phyloP scores from a whole-genome alignment of 2,797 vertebrate species.

The Sebastes trivittatus region DNA sequence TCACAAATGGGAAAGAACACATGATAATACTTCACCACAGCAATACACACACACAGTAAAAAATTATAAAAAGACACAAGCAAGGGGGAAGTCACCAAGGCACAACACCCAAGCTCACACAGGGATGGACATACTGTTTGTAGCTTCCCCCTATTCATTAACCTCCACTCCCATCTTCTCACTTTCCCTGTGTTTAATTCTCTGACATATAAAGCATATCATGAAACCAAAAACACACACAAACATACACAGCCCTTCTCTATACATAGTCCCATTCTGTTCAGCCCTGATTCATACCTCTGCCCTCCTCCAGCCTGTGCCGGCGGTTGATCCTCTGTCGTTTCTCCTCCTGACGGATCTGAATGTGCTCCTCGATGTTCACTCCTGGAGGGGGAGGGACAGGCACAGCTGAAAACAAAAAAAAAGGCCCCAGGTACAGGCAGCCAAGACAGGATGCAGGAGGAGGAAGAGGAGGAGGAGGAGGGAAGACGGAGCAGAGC shows the following conservation, averaged over 20 bases:
- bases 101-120: conserved; percentile 68
- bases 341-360: conserved; percentile 97
- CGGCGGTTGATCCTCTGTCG: conserved; percentile 94
- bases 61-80: conserved; percentile 65
- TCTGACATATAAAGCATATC: conserved; percentile 7
- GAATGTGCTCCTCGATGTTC: conserved; percentile 99
- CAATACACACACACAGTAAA: conserved; percentile 56
- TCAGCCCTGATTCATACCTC: conserved; percentile 85
- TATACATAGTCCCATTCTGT: background rate
- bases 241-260: background rate
- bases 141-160: conserved; percentile 3
- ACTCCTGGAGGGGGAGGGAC: conserved; percentile 95
- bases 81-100: conserved; percentile 69
- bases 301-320: conserved; percentile 94
- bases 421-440: conserved; percentile 68
- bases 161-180: conserved; percentile 7
- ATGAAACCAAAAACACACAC: background rate
- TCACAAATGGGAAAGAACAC: conserved; percentile 89
- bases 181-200: background rate
- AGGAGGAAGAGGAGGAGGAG: conserved; percentile 7
- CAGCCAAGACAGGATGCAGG: conserved; percentile 70
- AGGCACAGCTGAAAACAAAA: conserved; percentile 93
- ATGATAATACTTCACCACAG: conserved; percentile 83
- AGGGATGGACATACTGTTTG: conserved; percentile 27
- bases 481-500: conserved; percentile 62